Evolutionary conservation across 2,888 invertebrate genomes (phyloP).

Genomic region (Stomorhina lunata): DNA sequence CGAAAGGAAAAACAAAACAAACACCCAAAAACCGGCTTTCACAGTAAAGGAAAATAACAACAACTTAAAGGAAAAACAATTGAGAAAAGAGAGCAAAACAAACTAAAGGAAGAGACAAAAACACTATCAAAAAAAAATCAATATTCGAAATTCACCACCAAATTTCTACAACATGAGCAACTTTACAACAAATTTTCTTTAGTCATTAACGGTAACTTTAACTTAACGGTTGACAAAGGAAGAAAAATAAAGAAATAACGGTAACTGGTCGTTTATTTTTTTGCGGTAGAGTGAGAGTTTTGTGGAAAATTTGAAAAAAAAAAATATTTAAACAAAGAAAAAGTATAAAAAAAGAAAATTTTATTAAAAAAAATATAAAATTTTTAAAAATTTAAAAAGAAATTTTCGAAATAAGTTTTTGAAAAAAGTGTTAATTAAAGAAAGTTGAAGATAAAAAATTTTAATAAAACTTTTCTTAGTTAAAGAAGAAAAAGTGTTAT

Average conservation of each 20-base stretch:
- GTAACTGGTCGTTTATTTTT: conserved; percentile 27
- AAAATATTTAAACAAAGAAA: conserved; percentile 2
- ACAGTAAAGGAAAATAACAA: conserved; percentile 11
- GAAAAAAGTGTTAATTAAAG: not conserved
- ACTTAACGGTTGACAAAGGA: conserved; percentile 52
- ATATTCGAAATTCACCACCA: conserved; percentile 57
- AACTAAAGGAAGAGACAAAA: not conserved
- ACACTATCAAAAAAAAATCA: conserved; percentile 43
- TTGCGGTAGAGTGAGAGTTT: conserved; percentile 48
- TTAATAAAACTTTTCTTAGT: not conserved
- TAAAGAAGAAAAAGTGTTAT: conserved; percentile 55
- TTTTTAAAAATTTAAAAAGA: not conserved
- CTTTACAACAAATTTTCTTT: conserved; percentile 36
- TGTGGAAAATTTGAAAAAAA: not conserved
- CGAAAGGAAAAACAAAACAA: conserved; percentile 45
- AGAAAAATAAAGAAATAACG: not conserved
- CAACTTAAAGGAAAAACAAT: not conserved
- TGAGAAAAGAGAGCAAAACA: conserved; percentile 37
- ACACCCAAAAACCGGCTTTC: conserved; percentile 40
- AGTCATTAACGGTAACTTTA: conserved; percentile 65
- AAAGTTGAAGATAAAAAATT: not conserved
- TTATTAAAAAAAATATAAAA: not conserved
- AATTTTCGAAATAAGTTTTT: not conserved
- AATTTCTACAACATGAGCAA: conserved; percentile 11
- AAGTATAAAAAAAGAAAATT: not conserved